Evolutionary conservation across 2,888 invertebrate genomes (phyloP).

Genomic region (Oithona nana): DNA sequence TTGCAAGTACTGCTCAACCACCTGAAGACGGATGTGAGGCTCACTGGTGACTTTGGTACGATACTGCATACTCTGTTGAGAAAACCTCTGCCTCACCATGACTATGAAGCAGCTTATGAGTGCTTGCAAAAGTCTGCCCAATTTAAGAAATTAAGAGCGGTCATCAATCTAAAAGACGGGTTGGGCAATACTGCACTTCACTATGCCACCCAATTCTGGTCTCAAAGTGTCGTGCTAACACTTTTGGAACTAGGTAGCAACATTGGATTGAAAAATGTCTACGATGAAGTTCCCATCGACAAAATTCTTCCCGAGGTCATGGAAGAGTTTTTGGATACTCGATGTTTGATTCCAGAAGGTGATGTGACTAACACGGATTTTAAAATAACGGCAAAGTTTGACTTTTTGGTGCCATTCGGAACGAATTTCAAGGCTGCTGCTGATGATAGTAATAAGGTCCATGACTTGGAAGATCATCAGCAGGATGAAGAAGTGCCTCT

Average conservation of each 20-base stretch:
- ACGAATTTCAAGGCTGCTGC: not conserved
- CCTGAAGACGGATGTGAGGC: not conserved
- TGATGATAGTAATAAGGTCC: not conserved
- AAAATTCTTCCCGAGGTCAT: constrained; percentile 47
- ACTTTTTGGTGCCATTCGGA: constrained; percentile 39
- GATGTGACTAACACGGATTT: constrained; percentile 45
- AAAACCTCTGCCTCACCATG: not conserved
- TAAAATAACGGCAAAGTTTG: constrained; percentile 52
- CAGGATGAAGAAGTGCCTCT: constrained; percentile 3
- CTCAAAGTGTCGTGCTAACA: not conserved
- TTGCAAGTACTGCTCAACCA: not conserved
- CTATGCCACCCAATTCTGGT: constrained; percentile 21
- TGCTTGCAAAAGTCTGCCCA: not conserved
- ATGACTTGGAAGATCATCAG: not conserved
- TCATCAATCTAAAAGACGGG: constrained; percentile 40
- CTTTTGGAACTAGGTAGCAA: constrained; percentile 39
- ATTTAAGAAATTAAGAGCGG: not conserved
- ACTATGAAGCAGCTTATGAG: not conserved
- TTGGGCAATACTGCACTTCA: constrained; percentile 50
- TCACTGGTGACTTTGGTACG: not conserved
- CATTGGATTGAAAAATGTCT: constrained; percentile 42
- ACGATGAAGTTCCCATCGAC: constrained; percentile 45
- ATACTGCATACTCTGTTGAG: not conserved
- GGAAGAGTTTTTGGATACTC: constrained; percentile 49
- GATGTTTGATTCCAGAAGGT: constrained; percentile 44